Evolutionary conservation across 2,113 vertebrate genomes (phyloP), one percentile per base, ranked within the genome.

Genomic region (Zingel zingel): DNA sequence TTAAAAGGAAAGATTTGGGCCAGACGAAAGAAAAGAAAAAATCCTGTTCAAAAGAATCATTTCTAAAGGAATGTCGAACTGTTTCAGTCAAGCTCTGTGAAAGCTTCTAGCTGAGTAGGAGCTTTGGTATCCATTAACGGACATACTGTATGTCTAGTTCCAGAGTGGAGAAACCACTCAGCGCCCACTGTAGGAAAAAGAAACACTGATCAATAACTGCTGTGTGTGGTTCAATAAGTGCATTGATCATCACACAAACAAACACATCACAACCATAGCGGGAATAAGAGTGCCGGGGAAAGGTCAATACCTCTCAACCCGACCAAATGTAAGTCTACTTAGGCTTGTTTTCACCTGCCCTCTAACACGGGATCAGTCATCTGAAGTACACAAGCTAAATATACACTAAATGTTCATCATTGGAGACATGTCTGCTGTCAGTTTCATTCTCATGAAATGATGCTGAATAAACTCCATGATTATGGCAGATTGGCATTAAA

Each of bases 241-340:
- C 89, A 92, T 92, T 90, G 93, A 94, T 94, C 87, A 90, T 81
- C 69, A n/a, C 82, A 78, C 91, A 90, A 90, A 86, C 89, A 91
- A 90, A 88, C 88, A 87, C 77, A 81, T 84, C 81, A 71, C 51
- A 64, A 65, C 83, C 78, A 83, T 59, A 71, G 78, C 72, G 66
- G 88, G 85, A 91, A 89, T 70, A 64, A 85, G 77, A 78, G 86
- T 62, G 74, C 86, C 25, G 63, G 69, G 18, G 57, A 56, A 61
- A 81, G 87, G 89, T 92, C 90, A 92, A 90, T 90, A 92, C 63
- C 76, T 79, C 74, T 73, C 73, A 72, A 27, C 57, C 74, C 12
- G 7, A 66, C 27, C 72, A 56, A 54, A 68, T 56, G 74, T 21
- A 21, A 50, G 73, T 71, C 81, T 71, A 65, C 57, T 74, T 47